Evolutionary conservation across 2,113 vertebrate genomes (phyloP), one percentile per base, ranked within the genome.

Genomic region (Cacatua alba): DNA sequence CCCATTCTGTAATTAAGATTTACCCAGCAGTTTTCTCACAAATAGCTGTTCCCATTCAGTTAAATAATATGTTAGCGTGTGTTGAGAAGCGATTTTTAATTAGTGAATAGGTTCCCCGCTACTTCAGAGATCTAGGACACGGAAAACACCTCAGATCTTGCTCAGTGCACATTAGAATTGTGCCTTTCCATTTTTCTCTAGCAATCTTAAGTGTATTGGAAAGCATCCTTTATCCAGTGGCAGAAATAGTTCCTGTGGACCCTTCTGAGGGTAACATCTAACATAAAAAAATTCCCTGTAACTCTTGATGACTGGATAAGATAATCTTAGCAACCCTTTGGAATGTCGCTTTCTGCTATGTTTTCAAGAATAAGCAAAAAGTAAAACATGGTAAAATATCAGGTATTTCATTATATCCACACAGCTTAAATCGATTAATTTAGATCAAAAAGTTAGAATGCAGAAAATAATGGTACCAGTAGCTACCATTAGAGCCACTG

Each of bases 1-100:
- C 24, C 68, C 86, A 82, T 80, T 80, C 91, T 76, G 94, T 93
- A 94, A 97, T 90, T 97, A 95, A 95, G 82, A 93, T 90, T 92
- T 95, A 89, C 82, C 88, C 82, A 82, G 60, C 60, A 65, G 9
- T 57, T 74, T 53, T 55, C 64, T 77, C 67, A 60, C 31, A 70
- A 80, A 69, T 64, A 87, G 16, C 44, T 82, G 21, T 55, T 75
- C 46, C 43, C 23, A 41, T 71, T 83, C 74, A 65, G 90, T 63
- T 87, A 72, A 90, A 76, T 83, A 88, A 86, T 48, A 80, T 8
- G 60, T 90, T 82, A 93, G 39, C 48, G 57, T 26, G 51, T 37
- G 21, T 43, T 64, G 52, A 92, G 68, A 88, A n/a, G n/a, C 33
- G 51, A 59, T 90, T 77, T 63, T 9, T 7, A 83, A 86, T 82